These are phyloP conservation scores for Gymnogyps californianus DNA, from an alignment of 2,113 vertebrate genomes.

Conservation along the genomic window DNA sequence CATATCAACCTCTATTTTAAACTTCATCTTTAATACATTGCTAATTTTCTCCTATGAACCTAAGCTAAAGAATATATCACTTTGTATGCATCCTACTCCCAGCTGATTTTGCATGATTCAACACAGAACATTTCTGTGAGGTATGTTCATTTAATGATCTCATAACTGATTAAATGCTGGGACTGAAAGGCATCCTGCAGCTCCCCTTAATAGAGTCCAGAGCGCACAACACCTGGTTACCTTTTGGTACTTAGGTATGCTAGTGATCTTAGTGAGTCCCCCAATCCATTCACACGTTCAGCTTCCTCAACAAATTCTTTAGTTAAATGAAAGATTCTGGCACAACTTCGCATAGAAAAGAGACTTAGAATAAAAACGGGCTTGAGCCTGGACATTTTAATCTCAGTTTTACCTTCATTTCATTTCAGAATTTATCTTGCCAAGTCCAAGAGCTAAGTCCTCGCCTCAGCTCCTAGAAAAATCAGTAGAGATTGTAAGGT, in stretches of 20 bases:
- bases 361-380: background rate
- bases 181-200: background rate
- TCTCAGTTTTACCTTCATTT: background rate
- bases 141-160: background rate
- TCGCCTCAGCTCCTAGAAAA: background rate
- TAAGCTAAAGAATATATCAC: background rate
- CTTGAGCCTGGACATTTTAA: background rate
- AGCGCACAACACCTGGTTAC: background rate
- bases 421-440: background rate
- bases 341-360: background rate
- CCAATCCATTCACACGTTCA: background rate
- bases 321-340: background rate
- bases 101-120: background rate
- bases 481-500: background rate
- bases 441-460: background rate
- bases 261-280: background rate
- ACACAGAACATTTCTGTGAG: background rate
- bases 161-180: background rate
- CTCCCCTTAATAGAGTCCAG: background rate
- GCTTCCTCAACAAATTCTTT: background rate
- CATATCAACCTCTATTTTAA: background rate
- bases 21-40: background rate
- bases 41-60: background rate
- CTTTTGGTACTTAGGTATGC: background rate
- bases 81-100: background rate